Evolutionary conservation across 2,797 vertebrate genomes (phyloP).

Genomic region (Anguilla anguilla): DNA sequence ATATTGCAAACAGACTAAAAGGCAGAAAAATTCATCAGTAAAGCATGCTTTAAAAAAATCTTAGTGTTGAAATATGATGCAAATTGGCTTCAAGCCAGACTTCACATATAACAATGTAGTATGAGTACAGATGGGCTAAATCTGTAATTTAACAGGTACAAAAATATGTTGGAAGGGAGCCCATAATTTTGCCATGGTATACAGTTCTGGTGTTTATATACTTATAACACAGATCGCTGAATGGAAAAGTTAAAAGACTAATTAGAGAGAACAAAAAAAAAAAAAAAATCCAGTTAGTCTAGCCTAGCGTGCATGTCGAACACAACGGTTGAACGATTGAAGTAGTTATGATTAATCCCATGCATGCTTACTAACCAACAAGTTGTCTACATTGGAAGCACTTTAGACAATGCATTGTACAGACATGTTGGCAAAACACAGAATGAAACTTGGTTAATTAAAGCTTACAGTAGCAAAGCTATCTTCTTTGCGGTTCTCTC

Average conservation of each 20-base stretch:
- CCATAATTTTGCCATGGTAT: conserved; percentile 1
- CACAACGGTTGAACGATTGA: not conserved
- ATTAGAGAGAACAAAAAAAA: not conserved
- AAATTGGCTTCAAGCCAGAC: conserved; percentile 5
- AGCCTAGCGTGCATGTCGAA: conserved; percentile 11
- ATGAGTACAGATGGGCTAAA: not conserved
- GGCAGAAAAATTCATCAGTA: not conserved
- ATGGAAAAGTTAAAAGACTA: not conserved
- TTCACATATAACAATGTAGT: conserved; percentile 1
- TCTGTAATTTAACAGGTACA: conserved; percentile 15
- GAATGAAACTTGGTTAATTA: conserved; percentile 14
- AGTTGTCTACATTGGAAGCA: not conserved
- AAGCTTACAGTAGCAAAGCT: conserved; percentile 35
- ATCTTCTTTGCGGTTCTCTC: conserved; percentile 4
- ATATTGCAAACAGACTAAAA: not conserved
- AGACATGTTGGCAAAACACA: conserved; percentile 22
- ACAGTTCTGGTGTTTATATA: not conserved
- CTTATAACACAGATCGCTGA: not conserved
- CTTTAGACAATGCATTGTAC: conserved; percentile 28
- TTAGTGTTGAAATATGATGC: conserved; percentile 10
- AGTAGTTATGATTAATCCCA: not conserved
- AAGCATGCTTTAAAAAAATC: not conserved
- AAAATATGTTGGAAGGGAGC: not conserved
- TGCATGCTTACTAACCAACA: not conserved
- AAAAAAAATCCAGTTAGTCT: conserved; percentile 3